phyloP scores from a whole-genome alignment of 2,113 vertebrate genomes.

The Sclerurus mexicanus region DNA sequence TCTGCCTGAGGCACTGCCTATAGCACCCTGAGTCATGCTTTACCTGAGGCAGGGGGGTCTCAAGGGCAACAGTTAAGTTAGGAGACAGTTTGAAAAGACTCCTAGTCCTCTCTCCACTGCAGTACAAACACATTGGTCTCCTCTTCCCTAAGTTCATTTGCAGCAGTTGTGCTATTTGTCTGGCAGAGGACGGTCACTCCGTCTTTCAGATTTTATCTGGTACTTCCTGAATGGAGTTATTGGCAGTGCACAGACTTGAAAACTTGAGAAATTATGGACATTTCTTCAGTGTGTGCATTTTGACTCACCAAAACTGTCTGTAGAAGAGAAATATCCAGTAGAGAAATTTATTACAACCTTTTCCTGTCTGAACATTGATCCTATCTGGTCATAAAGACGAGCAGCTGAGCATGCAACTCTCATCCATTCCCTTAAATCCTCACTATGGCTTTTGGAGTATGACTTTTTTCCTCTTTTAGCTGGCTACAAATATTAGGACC shows the following conservation, averaged over 20 bases:
- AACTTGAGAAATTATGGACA: not conserved
- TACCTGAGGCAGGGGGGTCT: not conserved
- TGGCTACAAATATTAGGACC: not conserved
- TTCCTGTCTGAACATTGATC: not conserved
- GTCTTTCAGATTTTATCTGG: not conserved
- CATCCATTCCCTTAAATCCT: not conserved
- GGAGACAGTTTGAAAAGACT: not conserved
- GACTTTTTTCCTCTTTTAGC: not conserved
- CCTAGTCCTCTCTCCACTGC: not conserved
- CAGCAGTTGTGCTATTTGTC: not conserved
- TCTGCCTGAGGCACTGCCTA: not conserved
- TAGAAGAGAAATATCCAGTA: not conserved
- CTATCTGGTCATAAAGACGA: not conserved
- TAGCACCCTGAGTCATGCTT: not conserved
- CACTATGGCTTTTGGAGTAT: not conserved
- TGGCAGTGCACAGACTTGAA: not conserved
- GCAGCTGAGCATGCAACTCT: not conserved
- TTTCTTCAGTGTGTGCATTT: not conserved
- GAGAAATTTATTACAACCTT: not conserved
- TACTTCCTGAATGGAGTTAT: not conserved
- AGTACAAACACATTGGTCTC: not conserved
- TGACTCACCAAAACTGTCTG: not conserved
- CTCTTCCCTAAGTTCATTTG: not conserved
- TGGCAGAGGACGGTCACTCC: not conserved
- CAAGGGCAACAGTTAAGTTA: not conserved